Conservation (phyloP, 1,140 invertebrate species). For the Orius insidiosus region DNA sequence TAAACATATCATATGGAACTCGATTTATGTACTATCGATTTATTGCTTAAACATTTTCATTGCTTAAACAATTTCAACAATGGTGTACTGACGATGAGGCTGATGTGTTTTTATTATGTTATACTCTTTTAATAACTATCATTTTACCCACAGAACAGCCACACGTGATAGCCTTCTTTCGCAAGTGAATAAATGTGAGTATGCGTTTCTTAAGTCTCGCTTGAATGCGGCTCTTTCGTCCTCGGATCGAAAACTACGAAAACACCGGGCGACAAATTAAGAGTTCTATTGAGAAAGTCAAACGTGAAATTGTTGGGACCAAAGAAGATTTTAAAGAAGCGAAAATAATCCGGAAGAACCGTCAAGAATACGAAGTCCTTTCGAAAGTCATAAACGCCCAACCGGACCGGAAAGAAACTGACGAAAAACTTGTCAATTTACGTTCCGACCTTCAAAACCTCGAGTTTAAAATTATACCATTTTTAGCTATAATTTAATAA, state of each 20-base stretch:
- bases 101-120: too few species aligned
- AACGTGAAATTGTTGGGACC: constrained; percentile 52
- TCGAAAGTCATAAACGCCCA: constrained; percentile 79
- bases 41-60: too few species aligned
- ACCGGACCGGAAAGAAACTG: constrained; percentile 71
- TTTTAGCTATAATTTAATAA: background rate
- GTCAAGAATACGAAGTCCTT: constrained; percentile 81
- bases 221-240: constrained; percentile 64
- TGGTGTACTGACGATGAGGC: too few species aligned
- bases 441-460: constrained; percentile 52
- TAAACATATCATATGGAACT: too few species aligned
- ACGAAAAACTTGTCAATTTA: constrained; percentile 50
- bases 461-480: constrained; percentile 29
- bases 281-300: constrained; percentile 52
- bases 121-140: too few species aligned
- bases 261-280: constrained; percentile 58
- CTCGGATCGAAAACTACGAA: constrained; percentile 62
- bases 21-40: too few species aligned
- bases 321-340: constrained; percentile 51
- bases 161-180: constrained; percentile 56
- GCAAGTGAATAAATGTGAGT: constrained; percentile 73
- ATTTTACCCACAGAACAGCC: too few species aligned
- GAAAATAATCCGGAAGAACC: constrained; percentile 69
- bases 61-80: too few species aligned
- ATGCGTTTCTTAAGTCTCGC: constrained; percentile 68